Percentiles rank a stretch among this genome's conserved stretches.
These are phyloP conservation scores for Zoanthus solanderi DNA, from an alignment of 92 coral and sea anemone genomes.

Conservation along the genomic window DNA sequence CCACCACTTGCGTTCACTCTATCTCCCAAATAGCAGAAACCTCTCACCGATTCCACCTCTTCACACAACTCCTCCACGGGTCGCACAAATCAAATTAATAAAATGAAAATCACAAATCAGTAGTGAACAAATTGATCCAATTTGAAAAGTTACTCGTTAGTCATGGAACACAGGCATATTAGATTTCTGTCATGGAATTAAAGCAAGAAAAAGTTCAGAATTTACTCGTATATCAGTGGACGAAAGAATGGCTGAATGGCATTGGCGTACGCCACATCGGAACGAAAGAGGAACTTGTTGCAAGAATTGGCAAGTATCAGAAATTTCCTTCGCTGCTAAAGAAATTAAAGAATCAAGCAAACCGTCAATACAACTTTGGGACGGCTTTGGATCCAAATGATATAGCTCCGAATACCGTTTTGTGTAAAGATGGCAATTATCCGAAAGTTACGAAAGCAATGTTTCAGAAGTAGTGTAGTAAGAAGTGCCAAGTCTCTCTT, in stretches of 20 bases:
- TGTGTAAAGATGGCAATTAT: not conserved
- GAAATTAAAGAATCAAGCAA: not conserved
- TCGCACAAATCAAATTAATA: too few relatives aligned
- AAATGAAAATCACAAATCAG: too few relatives aligned
- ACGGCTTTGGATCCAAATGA: slow-evolving; percentile 27
- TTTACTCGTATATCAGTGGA: not conserved
- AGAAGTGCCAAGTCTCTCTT: slow-evolving; percentile 35
- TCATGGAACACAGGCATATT: not conserved
- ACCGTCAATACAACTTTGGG: not conserved
- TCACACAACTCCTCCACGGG: too few relatives aligned
- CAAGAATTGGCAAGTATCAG: slow-evolving; percentile 7
- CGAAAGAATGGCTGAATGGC: slow-evolving; percentile 28
- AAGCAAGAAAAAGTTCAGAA: not conserved
- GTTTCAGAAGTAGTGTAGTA: slow-evolving; percentile 15
- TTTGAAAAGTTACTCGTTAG: not conserved
- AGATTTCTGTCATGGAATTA: not conserved
- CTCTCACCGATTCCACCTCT: too few relatives aligned
- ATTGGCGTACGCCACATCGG: not conserved
- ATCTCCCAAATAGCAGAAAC: too few relatives aligned
- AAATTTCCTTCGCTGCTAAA: slow-evolving; percentile 23
- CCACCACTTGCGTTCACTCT: too few relatives aligned
- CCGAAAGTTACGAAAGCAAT: slow-evolving; percentile 24
- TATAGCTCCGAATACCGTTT: slow-evolving; percentile 10
- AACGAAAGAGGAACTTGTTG: slow-evolving; percentile 23
- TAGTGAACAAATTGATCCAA: too few relatives aligned